Evolutionary conservation across 2,888 invertebrate genomes (phyloP), one percentile per base, ranked within the genome.

Genomic region (Liopterus haemorrhoidalis): DNA sequence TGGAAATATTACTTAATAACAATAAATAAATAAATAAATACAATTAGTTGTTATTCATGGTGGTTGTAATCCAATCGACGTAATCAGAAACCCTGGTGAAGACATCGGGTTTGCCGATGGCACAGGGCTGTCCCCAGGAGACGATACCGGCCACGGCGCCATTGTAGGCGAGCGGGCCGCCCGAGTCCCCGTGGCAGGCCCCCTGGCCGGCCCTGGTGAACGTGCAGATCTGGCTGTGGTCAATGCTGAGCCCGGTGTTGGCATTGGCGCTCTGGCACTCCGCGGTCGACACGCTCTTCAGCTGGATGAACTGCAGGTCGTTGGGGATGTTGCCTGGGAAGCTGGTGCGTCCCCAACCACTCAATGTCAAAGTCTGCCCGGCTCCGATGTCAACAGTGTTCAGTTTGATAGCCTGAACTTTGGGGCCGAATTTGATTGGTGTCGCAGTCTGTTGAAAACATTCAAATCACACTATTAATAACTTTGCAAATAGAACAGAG

Each of bases 121-220:
- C 70, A 40, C 70, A 70, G 1, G 68, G 68, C 32, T 57, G 57
- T 4, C 69, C 70, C 67, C 69, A 70, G 2, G 70, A 69, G 11
- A 69, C 69, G 18, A 55, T 44, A 9, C 53, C 55, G 18, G 45
- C 44, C 5, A 49, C 24, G 5, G 38, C 21, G 3, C 49, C 51
- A 15, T 50, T 41, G 2, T 41, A 38, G 9, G 38, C 46, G 2
- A 55, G 30, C 2, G 55, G 55, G n/a, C 54, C 50, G 8, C 55
- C 55, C 8, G 53, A 52, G 46, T 57, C 57, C 5, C 55, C 79
- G 55, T 78, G 75, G 54, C 79, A 79, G 50, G 78, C 76, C 0
- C 79, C 79, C 62, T 76, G 72, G 1, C 78, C 78, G 31, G 61
- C 57, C 55, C 67, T 71, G 21, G 76, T 77, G 15, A 76, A 61